Conservation (phyloP, 2,113 vertebrate genomes). For the Cyprinus carpio region DNA sequence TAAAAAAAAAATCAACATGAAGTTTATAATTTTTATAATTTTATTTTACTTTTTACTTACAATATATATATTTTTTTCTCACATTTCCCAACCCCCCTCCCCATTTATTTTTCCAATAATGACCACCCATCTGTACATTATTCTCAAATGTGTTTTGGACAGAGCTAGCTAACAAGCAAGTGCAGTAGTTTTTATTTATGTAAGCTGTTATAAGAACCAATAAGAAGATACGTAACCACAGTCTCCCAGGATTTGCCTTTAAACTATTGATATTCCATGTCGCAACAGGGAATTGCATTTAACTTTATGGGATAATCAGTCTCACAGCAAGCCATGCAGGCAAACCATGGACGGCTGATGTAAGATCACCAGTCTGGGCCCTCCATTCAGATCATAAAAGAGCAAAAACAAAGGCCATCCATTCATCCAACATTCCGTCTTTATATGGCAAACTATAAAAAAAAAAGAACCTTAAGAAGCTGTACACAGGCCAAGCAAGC, state of each 20-base stretch:
- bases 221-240: background rate
- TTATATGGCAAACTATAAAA: constrained; percentile 34
- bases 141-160: background rate
- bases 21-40: too few relatives aligned
- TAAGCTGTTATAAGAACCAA: background rate
- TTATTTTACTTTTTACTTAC: background rate
- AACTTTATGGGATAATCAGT: constrained; percentile 13
- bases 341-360: background rate
- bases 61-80: too few relatives aligned
- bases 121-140: background rate
- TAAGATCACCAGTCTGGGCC: constrained; percentile 1
- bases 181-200: background rate
- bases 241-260: background rate
- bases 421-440: constrained; percentile 33
- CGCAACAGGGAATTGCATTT: background rate
- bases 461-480: constrained; percentile 11
- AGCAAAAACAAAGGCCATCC: constrained; percentile 29
- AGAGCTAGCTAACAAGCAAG: background rate
- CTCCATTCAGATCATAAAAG: constrained; percentile 29
- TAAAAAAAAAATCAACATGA: too few relatives aligned
- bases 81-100: too few relatives aligned
- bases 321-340: constrained; percentile 19
- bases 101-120: constrained; percentile 2
- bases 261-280: background rate
- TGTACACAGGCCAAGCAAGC: background rate